Evolutionary conservation across 2,797 vertebrate genomes (phyloP), one percentile per base, ranked within the genome.

Genomic region (Cuniculus paca): DNA sequence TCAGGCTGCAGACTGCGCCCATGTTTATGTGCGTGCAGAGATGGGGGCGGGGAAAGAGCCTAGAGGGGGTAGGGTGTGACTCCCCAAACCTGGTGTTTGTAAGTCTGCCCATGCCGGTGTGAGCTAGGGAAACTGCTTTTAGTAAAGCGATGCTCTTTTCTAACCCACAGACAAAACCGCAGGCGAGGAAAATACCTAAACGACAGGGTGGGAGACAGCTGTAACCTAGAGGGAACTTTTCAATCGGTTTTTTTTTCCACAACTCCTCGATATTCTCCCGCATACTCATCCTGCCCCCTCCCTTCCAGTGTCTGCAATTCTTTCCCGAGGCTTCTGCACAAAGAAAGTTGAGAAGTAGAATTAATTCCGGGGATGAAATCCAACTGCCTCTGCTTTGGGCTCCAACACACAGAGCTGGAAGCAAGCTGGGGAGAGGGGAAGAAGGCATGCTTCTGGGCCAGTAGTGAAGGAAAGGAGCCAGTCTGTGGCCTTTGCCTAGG

Each of bases 291-390:
- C 74, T 56, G 74, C 31, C 34, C 42, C 8, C 0, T 2, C 87
- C 34, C 4, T 34, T 50, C 48, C 31, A 31, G 72, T 1, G 22
- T 65, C 60, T n/a, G n/a, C 68, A 34, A 54, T 83, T 80, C 63
- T 82, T 91, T 63, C 56, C 68, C 82, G 85, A 65, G 13, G 5
- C 28, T 56, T 58, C 45, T 34, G 58, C 93, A 96, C 96, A 96
- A 96, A 97, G 96, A 90, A 96, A 88, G 91, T 65, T 54, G 83
- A 88, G 81, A 45, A 54, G 60, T 78, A 75, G 88, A 88, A 81
- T 20, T 52, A 48, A 48, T 90, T 79, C 45, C 31, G 75, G n/a
- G 58, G 26, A 52, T 74, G 82, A 79, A 86, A 75, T n/a, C 74
- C 87, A 84, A n/a, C n/a, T 19, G 26, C 45, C 52, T 91, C 63